Evolutionary conservation across 2,888 invertebrate genomes (phyloP).

Genomic region (Cryptus armator): DNA sequence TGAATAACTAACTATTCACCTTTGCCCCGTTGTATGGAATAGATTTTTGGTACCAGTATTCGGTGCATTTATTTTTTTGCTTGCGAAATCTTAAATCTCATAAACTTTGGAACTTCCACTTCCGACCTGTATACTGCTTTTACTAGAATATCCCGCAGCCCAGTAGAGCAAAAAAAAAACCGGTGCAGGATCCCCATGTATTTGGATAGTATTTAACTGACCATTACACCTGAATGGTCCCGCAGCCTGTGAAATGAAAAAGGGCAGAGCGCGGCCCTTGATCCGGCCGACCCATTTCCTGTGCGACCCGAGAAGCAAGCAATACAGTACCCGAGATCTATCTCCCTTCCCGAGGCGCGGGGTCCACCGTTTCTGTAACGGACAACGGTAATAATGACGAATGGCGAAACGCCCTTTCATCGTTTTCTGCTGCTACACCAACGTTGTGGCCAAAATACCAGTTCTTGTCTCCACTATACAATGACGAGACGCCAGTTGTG

Average conservation of each 20-base stretch:
- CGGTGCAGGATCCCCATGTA: slow-evolving; percentile 75
- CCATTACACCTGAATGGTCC: slow-evolving; percentile 84
- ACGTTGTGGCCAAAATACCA: slow-evolving; percentile 66
- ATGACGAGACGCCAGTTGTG: slow-evolving; percentile 18
- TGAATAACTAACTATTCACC: not conserved
- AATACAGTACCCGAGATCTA: slow-evolving; percentile 21
- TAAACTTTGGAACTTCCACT: slow-evolving; percentile 41
- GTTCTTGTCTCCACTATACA: slow-evolving; percentile 52
- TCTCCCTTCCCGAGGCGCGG: slow-evolving; percentile 26
- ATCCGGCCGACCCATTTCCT: slow-evolving; percentile 84
- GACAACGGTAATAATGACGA: slow-evolving; percentile 82
- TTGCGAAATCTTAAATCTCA: slow-evolving; percentile 28
- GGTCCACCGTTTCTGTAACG: slow-evolving; percentile 73
- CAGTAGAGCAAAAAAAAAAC: slow-evolving; percentile 65
- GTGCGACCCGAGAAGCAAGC: slow-evolving; percentile 77
- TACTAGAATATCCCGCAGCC: slow-evolving; percentile 29
- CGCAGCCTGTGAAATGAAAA: slow-evolving; percentile 78
- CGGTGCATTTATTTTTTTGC: slow-evolving; percentile 23
- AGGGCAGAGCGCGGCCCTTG: slow-evolving; percentile 81
- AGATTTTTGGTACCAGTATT: slow-evolving; percentile 2
- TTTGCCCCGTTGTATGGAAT: not conserved
- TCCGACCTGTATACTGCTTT: slow-evolving; percentile 45
- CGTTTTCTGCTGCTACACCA: slow-evolving; percentile 63
- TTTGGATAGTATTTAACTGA: slow-evolving; percentile 84
- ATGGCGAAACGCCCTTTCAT: slow-evolving; percentile 76